These are phyloP conservation scores for Pseudolaguvia tuberculata DNA, from an alignment of 2,113 vertebrate species.

Conservation along the genomic window DNA sequence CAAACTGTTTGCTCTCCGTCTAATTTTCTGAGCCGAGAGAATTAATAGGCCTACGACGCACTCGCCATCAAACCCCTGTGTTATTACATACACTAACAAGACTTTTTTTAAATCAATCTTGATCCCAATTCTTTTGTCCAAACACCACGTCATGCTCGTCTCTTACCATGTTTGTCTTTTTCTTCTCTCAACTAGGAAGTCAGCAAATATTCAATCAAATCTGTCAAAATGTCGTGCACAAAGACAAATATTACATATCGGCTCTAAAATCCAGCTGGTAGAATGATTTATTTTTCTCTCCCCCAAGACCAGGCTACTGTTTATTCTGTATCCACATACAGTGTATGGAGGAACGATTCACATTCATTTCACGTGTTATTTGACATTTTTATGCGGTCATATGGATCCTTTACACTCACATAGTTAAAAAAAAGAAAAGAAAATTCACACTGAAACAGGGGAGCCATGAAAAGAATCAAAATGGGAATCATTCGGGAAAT, in stretches of 20 bases:
- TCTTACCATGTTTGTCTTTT: background rate
- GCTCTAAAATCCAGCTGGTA: constrained; percentile 1
- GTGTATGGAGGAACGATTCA: background rate
- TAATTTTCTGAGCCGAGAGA: constrained; percentile 18
- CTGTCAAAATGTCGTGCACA: background rate
- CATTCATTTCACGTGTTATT: background rate
- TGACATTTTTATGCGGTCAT: background rate
- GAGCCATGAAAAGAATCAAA: background rate
- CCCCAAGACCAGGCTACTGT: constrained; percentile 1
- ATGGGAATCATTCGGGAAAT: no score
- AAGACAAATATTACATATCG: constrained; percentile 11
- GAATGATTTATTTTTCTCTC: background rate
- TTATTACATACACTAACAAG: constrained; percentile 25
- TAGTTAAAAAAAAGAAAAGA: no score
- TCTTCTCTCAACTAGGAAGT: background rate
- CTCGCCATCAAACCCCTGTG: constrained; percentile 14
- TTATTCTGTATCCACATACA: background rate
- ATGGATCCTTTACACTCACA: background rate
- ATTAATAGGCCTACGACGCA: constrained; percentile 9
- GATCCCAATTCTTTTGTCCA: background rate
- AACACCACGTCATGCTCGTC: background rate
- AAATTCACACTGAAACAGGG: background rate
- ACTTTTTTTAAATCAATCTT: constrained; percentile 12
- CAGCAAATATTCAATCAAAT: constrained; percentile 4
- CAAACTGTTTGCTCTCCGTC: constrained; percentile 37